Conservation (phyloP, 2,113 vertebrate genomes). For the Prionailurus viverrinus region DNA sequence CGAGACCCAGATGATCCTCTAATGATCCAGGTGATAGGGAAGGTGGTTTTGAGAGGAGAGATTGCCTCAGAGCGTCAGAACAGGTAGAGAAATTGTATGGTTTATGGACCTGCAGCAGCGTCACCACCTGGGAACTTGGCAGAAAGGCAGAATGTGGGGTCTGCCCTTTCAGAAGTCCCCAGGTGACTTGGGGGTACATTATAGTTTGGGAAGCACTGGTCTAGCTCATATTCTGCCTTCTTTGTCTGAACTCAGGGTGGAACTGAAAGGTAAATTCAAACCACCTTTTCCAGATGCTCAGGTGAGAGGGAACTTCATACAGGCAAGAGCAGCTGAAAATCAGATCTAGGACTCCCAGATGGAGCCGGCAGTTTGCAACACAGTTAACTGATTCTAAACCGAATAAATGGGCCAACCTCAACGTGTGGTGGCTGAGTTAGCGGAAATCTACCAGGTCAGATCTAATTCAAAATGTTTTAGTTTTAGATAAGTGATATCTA, state of each 20-base stretch:
- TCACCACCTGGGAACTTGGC: too few relatives aligned
- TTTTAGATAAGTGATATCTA: conserved; percentile 41
- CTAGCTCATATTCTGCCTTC: not conserved
- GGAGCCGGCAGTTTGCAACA: not conserved
- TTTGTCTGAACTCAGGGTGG: not conserved
- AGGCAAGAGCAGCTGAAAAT: not conserved
- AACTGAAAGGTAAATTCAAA: not conserved
- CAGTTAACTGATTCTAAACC: not conserved
- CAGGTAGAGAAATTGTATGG: not conserved
- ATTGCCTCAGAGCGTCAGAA: not conserved
- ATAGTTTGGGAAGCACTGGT: not conserved
- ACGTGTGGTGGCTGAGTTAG: not conserved
- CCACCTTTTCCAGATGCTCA: not conserved
- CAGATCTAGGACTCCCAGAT: not conserved
- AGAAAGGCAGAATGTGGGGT: not conserved
- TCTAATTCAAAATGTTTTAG: not conserved
- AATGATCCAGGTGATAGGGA: not conserved
- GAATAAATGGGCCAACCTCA: not conserved
- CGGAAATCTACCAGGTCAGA: not conserved
- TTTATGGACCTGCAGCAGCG: accelerated
- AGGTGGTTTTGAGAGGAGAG: not conserved
- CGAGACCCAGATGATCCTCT: not conserved
- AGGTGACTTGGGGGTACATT: not conserved
- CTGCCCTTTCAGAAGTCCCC: not conserved
- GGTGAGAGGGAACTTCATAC: not conserved